phyloP scores from a whole-genome alignment of 2,888 invertebrate species.

The Agapostemon virescens region DNA sequence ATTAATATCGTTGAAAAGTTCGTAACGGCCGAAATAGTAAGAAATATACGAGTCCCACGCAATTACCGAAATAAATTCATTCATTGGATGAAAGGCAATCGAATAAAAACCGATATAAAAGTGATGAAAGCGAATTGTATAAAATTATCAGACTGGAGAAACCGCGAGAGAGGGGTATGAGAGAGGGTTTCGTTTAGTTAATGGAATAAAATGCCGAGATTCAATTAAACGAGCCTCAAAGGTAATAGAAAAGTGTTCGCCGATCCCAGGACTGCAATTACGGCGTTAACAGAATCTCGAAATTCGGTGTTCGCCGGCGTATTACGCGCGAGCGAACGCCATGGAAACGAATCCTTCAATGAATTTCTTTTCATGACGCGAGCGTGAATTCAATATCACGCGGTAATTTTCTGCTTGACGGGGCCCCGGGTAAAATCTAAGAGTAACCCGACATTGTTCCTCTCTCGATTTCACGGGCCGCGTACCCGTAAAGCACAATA shows the following conservation, averaged over 20 bases:
- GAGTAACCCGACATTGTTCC: conserved; percentile 17
- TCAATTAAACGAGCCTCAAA: neutral
- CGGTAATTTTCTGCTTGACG: conserved; percentile 31
- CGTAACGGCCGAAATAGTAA: neutral
- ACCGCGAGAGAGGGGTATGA: neutral
- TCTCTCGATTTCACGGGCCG: conserved; percentile 43
- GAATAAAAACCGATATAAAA: neutral
- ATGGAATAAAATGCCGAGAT: neutral
- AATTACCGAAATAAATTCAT: neutral
- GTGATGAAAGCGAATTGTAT: neutral
- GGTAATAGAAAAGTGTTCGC: neutral
- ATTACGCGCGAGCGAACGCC: neutral
- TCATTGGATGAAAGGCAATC: neutral
- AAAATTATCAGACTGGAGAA: neutral
- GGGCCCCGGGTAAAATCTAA: neutral
- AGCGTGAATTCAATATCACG: conserved; percentile 36
- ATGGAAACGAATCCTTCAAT: neutral
- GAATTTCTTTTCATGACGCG: conserved; percentile 5
- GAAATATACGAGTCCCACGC: neutral
- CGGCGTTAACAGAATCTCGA: neutral
- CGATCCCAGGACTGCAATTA: neutral
- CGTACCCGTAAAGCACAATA: conserved; percentile 39
- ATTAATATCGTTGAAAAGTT: neutral
- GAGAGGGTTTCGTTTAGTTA: neutral
- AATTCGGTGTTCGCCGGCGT: neutral